Evolutionary conservation across 2,113 vertebrate species (phyloP), one percentile per base, ranked within the genome.

Genomic region (Chaetorhynchus papuensis): DNA sequence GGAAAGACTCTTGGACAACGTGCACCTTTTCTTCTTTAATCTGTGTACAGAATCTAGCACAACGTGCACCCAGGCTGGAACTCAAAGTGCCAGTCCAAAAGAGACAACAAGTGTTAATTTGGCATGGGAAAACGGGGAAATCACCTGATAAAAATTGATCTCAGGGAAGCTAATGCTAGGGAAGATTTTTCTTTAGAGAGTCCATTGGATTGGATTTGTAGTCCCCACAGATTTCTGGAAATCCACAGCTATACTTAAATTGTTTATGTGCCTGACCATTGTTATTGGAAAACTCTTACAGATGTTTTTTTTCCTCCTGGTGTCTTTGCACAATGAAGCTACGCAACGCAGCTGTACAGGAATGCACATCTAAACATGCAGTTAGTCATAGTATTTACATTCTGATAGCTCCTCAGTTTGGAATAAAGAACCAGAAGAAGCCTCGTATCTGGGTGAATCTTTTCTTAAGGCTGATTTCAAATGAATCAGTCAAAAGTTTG

Each of bases 331-430:
- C 70, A 63, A 79, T 69, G 89, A 26, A 90, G 44, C 64, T 28
- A 4, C 0, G 4, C 42, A 81, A 64, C 63, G 91, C 76, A 97
- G 96, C 90, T 98, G 94, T 68, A 89, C 72, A 89, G 95, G 70
- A 96, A 95, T 89, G 78, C 56, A 87, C 74, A 82, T 93, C 91
- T 81, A 47, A 94, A 94, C 94, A 95, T 81, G 90, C 92, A 96
- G 87, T 89, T 94, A 97, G 91, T 93, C 95, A 97, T 11, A 91
- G 56, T 84, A 98, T 98, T 98, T 98, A 96, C 97, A 98, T 98
- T 98, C 98, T 98, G 96, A 97, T 97, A 98, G 95, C 75, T 96
- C 70, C 83, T 97, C 83, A 1, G 31, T 95, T 96, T 94, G 89
- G 70, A 97, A 97, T 95, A 94, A 91, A 93, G 83, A 92, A 44